Base-by-base conservation (phyloP, 2,797 vertebrate species). In the Zalophus californianus region DNA sequence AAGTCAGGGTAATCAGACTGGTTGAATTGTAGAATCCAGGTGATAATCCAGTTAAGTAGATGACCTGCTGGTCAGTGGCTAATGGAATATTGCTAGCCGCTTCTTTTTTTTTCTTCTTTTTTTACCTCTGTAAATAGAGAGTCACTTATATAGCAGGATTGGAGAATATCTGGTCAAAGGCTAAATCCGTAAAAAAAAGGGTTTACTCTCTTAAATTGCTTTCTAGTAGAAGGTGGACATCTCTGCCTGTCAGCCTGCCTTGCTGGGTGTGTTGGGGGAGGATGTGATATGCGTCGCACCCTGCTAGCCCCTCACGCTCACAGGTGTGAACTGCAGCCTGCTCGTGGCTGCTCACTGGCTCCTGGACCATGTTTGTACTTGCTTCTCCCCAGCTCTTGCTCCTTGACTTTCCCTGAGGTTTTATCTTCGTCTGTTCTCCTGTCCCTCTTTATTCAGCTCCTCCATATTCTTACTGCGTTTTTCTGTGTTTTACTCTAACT, bases 181-280 rank as follows among this genome's bases (percentile, higher is more conserved):
- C 95, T 92, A 52, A 86, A 50, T 91, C 90, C n/a, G 18, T 75
- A 90, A 91, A 72, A 38, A 66, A 94, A 77, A 91, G 56, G 23
- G n/a, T 93, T 56, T 88, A 29, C 54, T 44, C 82, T 70, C 7
- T 95, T 82, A 82, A 78, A 62, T 14, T 83, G 48, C 75, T 91
- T 27, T 91, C 84, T 72, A 10, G 15, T 16, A 72, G 80, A 70
- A 80, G 4, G 13, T 41, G 44, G 62, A 0, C 62, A 10, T 60
- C 27, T 60, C 82, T 52, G 48, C 52, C 83, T 41, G 16, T 48
- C 35, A 52, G 78, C 73, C 66, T 54, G 64, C 54, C 52, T 52
- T 79, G 54, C 70, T 25, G 16, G 25, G 14, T 62, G 14, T 70
- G 14, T 27, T 56, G 3, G 35, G 66, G 32, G 58, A 32, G 56